Base-by-base conservation (phyloP, 1,140 invertebrate genomes). In the Cyclargus thomasi region DNA sequence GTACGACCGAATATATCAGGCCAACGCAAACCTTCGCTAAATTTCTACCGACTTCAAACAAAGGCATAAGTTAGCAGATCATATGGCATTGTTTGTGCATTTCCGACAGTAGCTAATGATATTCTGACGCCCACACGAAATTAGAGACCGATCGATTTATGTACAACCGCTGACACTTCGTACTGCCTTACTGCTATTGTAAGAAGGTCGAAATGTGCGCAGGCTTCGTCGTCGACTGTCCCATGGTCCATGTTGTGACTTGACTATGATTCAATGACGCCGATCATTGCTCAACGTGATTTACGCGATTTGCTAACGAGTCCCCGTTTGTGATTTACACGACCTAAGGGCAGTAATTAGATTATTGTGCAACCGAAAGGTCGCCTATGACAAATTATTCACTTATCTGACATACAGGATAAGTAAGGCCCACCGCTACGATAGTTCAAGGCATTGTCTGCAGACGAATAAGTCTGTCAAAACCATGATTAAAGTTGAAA, bases 141-240 rank as follows among this genome's bases (percentile, higher is more conserved):
- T 82, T 78, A 80, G 77, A 73, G 69, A 70, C 65, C 72, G 73
- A 81, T 78, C 74, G 74, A 74, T 82, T 83, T 80, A 80, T 78
- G 79, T 76, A 71, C 74, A 8, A 11, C 14, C 39, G 39, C 39
- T 8, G 14, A 47, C 14, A 8, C 11, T 8, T 29, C 8, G 29
- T 47, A 16, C 39, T 16, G 8, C 14, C 39, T 29, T 47, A 47
- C 14, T 47, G 39, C 39, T 47, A 47, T 47, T 11, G 39, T 16
- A 47, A 29, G 5, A 29, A 29, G 5, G 29, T 29, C 29, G 29
- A 29, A 29, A 29, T 8, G 4, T 29, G 29, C 29, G 5, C 29
- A 29, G 8, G 11, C 39, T 47, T 47, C 3, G 39, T 47, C 39
- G 39, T 0, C 39, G 7, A 39, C 2, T 47, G 39, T 47, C 39